These are phyloP conservation scores for Elymnias hypermnestra DNA, from an alignment of 1,140 invertebrate genomes.

Conservation along the genomic window DNA sequence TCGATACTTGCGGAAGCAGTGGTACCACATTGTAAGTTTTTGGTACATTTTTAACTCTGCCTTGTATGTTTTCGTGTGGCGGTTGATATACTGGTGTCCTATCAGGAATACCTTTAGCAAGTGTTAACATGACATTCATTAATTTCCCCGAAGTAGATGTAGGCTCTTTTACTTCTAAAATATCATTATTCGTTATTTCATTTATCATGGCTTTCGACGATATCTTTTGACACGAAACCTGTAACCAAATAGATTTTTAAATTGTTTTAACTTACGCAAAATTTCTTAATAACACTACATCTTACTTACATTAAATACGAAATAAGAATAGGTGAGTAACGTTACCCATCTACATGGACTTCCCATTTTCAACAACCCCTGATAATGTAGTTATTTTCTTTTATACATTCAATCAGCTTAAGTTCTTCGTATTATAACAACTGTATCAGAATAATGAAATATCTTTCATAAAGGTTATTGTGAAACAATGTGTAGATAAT, in stretches of 20 bases:
- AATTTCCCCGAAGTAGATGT: no score
- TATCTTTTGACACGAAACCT: no score
- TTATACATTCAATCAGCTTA: conserved; percentile 13
- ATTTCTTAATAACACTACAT: neutral
- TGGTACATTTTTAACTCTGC: neutral
- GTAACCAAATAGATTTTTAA: no score
- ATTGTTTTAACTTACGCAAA: no score
- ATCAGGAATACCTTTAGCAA: no score
- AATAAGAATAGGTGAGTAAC: conserved; percentile 13
- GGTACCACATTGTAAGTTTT: neutral
- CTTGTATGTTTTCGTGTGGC: neutral
- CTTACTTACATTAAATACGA: neutral
- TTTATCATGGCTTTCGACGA: no score
- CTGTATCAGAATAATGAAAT: conserved; percentile 15
- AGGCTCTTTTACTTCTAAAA: no score
- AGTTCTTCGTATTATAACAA: conserved; percentile 8
- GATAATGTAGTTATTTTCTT: conserved; percentile 19
- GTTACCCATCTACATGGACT: conserved; percentile 30
- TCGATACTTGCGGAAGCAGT: neutral
- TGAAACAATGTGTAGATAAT: neutral
- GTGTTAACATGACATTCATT: no score
- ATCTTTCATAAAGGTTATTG: conserved; percentile 8
- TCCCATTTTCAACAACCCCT: conserved; percentile 39
- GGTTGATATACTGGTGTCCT: no score
- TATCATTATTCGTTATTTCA: no score